Percentiles rank a stretch among this genome's conserved stretches.
Evolutionary conservation across 2,888 invertebrate genomes (phyloP).

Genomic region (Chrysomela aeneicollis): DNA sequence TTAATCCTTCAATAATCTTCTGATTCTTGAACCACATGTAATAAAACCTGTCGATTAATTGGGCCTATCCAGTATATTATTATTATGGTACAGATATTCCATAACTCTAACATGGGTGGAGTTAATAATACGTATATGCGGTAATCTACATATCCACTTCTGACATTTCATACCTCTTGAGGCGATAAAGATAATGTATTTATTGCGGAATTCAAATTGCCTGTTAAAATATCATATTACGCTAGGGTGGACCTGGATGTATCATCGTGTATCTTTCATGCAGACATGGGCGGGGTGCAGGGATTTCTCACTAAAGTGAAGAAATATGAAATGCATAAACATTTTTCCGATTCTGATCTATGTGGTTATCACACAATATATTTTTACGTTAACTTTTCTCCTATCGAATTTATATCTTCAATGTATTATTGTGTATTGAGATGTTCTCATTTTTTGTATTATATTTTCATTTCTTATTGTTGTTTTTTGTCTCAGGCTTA

Average conservation of each 20-base stretch:
- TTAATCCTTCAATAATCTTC: too few relatives aligned
- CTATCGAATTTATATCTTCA: too few relatives aligned
- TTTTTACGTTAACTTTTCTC: too few relatives aligned
- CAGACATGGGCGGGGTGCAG: conserved; percentile 22
- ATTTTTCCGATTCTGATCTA: too few relatives aligned
- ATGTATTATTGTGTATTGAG: too few relatives aligned
- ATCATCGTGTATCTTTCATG: conserved; percentile 19
- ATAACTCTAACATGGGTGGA: conserved; percentile 7
- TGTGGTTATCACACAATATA: too few relatives aligned
- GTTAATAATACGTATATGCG: conserved; percentile 25
- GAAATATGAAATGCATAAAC: too few relatives aligned
- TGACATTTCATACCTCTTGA: conserved; percentile 40
- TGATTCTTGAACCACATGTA: too few relatives aligned
- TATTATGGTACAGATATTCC: conserved; percentile 4
- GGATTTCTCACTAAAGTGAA: neutral
- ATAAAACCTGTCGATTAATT: neutral
- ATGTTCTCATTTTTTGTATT: too few relatives aligned
- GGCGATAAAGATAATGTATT: conserved; percentile 43
- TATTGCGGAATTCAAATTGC: conserved; percentile 47
- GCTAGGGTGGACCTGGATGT: conserved; percentile 32
- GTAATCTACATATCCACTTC: conserved; percentile 33
- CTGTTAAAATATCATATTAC: conserved; percentile 43
- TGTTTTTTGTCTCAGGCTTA: too few relatives aligned
- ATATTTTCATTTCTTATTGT: too few relatives aligned
- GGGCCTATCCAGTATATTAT: neutral